Percentiles rank a stretch among this genome's conserved stretches.
These are phyloP conservation scores for Holothuria glaberrima DNA, from an alignment of 35 echinoderm and acorn worm species.

Conservation along the genomic window DNA sequence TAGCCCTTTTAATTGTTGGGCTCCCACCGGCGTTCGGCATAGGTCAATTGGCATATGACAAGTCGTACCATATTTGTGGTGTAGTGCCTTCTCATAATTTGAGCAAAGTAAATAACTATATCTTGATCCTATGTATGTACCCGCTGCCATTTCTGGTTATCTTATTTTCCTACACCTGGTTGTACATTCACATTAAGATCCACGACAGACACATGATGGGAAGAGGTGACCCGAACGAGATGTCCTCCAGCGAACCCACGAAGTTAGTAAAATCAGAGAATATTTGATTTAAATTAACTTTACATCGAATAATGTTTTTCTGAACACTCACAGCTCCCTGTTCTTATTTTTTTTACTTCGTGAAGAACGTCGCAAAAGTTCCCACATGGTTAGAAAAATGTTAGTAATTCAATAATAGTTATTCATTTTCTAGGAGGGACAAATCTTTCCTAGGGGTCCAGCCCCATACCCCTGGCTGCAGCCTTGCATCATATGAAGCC, in stretches of 20 bases:
- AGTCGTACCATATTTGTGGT: constrained; percentile 67
- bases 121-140: constrained; percentile 49
- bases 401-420: too few species aligned
- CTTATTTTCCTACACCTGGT: constrained; percentile 57
- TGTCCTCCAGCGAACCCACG: constrained; percentile 17
- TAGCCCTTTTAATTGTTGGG: constrained; percentile 51
- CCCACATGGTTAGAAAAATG: too few species aligned
- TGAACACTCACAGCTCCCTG: too few species aligned
- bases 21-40: constrained; percentile 47
- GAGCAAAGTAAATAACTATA: not conserved
- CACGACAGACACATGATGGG: constrained; percentile 65
- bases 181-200: constrained; percentile 63
- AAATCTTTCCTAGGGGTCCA: too few species aligned
- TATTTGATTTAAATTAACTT: constrained; percentile 7
- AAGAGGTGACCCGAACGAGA: constrained; percentile 31
- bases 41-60: constrained; percentile 73
- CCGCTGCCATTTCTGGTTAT: too few species aligned
- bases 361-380: too few species aligned
- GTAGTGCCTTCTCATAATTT: constrained; percentile 38
- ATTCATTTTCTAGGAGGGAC: too few species aligned
- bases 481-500: too few species aligned
- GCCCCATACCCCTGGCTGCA: too few species aligned
- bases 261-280: constrained; percentile 10
- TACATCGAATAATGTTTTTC: too few species aligned
- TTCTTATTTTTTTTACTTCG: too few species aligned